Evolutionary conservation across 2,113 vertebrate species (phyloP).

Genomic region (Megaceryle torquata): DNA sequence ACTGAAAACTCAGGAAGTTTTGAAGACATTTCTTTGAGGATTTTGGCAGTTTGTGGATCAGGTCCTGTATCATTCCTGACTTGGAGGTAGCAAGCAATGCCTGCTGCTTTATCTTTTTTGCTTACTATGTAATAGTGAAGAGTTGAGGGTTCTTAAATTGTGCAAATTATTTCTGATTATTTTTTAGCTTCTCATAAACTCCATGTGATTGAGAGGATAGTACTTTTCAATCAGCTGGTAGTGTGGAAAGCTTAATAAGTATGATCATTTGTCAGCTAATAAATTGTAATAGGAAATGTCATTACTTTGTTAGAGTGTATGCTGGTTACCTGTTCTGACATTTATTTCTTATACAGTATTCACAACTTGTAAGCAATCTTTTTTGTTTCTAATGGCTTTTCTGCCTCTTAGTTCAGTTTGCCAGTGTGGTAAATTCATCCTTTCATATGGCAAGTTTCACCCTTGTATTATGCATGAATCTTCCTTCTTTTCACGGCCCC

Average conservation of each 20-base stretch:
- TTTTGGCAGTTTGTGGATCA: not conserved
- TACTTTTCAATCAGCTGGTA: not conserved
- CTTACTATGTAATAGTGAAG: not conserved
- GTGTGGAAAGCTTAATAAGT: not conserved
- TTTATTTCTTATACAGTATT: not conserved
- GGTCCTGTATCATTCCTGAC: not conserved
- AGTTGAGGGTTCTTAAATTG: not conserved
- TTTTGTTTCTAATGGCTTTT: not conserved
- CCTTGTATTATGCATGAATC: conserved; percentile 55
- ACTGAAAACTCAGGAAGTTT: not conserved
- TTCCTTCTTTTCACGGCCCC: conserved; percentile 17
- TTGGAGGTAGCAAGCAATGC: not conserved
- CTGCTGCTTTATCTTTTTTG: not conserved
- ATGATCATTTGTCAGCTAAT: not conserved
- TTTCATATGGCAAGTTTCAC: not conserved
- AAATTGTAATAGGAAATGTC: not conserved
- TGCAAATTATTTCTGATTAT: not conserved
- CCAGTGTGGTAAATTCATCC: not conserved
- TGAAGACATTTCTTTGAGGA: not conserved
- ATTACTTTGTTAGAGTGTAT: not conserved
- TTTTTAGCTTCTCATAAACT: not conserved
- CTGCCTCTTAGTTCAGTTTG: not conserved
- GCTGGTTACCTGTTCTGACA: not conserved
- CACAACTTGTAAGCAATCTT: not conserved
- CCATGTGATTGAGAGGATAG: not conserved